These are phyloP conservation scores for Hydrolagus affinis DNA, from an alignment of 2,113 vertebrate genomes.

Conservation along the genomic window DNA sequence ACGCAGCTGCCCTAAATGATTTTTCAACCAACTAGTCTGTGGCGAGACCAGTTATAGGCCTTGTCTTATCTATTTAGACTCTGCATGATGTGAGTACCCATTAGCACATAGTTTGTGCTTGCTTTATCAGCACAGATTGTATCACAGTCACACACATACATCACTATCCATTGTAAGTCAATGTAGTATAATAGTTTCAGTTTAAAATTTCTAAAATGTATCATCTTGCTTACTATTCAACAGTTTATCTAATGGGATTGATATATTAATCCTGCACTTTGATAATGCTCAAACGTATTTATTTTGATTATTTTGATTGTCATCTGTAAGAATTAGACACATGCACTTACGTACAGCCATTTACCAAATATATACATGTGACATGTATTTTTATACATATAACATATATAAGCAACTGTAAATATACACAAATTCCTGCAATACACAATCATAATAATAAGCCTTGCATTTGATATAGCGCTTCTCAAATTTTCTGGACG, in stretches of 20 bases:
- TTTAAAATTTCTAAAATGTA: not conserved
- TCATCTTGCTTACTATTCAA: not conserved
- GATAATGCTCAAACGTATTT: too few relatives aligned
- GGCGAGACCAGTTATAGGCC: not conserved
- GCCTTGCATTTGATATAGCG: too few relatives aligned
- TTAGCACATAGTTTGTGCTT: not conserved
- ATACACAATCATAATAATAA: too few relatives aligned
- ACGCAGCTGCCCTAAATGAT: not conserved
- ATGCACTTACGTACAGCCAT: not conserved
- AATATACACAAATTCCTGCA: too few relatives aligned
- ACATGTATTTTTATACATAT: not conserved
- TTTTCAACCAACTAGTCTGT: not conserved
- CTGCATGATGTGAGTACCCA: conserved; percentile 5
- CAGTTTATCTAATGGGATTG: not conserved
- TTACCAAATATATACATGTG: not conserved
- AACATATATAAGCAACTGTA: not conserved
- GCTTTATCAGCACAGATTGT: not conserved
- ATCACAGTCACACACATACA: not conserved
- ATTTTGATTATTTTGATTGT: not conserved
- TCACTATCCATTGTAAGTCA: not conserved
- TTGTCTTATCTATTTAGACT: not conserved
- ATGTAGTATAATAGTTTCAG: not conserved
- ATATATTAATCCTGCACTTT: not conserved
- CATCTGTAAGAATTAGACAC: not conserved
- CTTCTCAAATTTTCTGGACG: too few relatives aligned